Evolutionary conservation across 2,888 invertebrate species (phyloP), one percentile per base, ranked within the genome.

Genomic region (Sceliomorpha sp.): DNA sequence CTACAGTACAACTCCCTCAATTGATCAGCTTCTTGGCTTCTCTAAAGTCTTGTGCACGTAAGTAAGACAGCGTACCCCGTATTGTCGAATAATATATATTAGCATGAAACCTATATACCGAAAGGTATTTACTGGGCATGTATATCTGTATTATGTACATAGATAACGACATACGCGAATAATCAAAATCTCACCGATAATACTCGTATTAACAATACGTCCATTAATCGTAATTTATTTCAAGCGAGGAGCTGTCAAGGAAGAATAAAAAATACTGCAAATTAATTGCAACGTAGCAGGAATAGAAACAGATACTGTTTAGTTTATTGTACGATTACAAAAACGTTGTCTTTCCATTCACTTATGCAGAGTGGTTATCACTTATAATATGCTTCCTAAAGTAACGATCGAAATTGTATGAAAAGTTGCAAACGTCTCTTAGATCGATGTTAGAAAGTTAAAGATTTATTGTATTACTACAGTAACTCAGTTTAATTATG

Each of bases 51-150:
- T 39, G 15, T 24, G 34, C 32, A 34, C 58, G 53, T 58, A 56
- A 51, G 58, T 58, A 58, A 69, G 26, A 47, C 47, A 44, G 15
- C 42, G 34, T 42, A 58, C 45, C 36, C 48, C 3, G 34, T 40
- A 32, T 45, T 60, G 56, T 56, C 26, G 44, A 58, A 51, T 66
- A 60, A 62, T 62, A 68, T 62, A 62, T 62, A 68, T 62, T 56
- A 39, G 42, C 39, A 47, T 62, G 48, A 56, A 62, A 60, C 6
- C 45, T n/a, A 20, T 29, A 48, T 55, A 55, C 29, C 55, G 29
- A 17, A 47, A 55, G 40, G 42, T 8, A 32, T 13, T 9, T 45
- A 8, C 53, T 4, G n/a, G 32, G 20, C 15, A 42, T 36, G 44
- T 56, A 50, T 45, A 63, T 29, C 51, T 62, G 27, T 56, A 56